Base-by-base conservation (phyloP, 35 echinoderm and acorn worm species). In the Ophioderma brevispina region DNA sequence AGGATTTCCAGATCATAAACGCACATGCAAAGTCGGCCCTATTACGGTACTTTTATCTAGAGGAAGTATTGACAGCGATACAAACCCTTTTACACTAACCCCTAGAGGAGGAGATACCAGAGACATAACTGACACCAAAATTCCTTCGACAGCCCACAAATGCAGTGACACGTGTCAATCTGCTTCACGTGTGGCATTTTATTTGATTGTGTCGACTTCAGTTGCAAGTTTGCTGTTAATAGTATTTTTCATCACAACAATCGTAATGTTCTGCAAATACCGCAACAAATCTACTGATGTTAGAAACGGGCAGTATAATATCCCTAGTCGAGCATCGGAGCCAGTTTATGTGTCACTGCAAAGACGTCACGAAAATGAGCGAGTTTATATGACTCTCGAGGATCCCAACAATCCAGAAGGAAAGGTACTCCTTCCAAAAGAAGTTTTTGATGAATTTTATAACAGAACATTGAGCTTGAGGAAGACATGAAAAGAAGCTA, bases 381-480 rank as follows among this genome's bases (percentile, higher is more conserved):
- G 59, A 3, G 59, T 70, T 3, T 70, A 70, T 30, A 70, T 70
- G 59, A 70, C 59, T 70, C 23, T 70, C 2, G 59, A 70, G 4
- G 59, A 70, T 70, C 59, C 59, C 10, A 70, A 70, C n/a, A 70
- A 70, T 70, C 59, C 59, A 25, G 59, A 70, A 4, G 59, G 59
- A 70, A 70, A 70, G 59, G 59, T 70, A 2, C 59, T 70, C 28
- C 59, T 70, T 18, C 59, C 59, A 25, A 70, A 70, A 70, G 59
- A 70, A 30, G 59, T 70, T 25, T 70, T 70, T 70, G 59, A 70
- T 70, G 59, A 70, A 70, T 70, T 70, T 70, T 70, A 70, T 30
- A 70, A 70, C 28, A 70, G 59, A 25, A 70, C 59, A 70, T 25
- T 70, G 23, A 70, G 17, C n/a, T 25, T 70, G 2, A 6, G 59